These are phyloP conservation scores for Xiphophorus hellerii DNA, from an alignment of 2,113 vertebrate species.

Conservation along the genomic window DNA sequence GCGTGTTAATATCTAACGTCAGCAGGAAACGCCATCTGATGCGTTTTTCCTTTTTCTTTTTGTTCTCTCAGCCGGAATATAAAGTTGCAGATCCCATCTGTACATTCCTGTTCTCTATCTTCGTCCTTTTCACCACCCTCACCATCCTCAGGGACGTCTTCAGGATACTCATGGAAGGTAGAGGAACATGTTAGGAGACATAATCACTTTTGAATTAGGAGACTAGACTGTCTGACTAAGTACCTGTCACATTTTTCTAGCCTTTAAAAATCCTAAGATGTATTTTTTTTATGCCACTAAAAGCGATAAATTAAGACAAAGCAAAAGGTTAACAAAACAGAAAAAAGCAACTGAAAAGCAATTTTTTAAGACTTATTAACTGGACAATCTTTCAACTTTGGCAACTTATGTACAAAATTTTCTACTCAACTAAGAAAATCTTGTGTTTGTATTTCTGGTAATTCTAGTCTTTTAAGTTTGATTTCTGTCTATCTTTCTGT, in stretches of 20 bases:
- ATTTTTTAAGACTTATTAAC: neutral
- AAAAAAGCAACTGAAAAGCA: too few species aligned
- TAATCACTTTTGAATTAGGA: neutral
- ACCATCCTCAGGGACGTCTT: conserved; percentile 96
- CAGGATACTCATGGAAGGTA: conserved; percentile 97
- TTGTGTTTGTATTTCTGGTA: neutral
- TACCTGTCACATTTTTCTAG: too few species aligned
- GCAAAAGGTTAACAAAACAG: too few species aligned
- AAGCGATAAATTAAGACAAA: too few species aligned
- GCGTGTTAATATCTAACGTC: conserved; percentile 9
- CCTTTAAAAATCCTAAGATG: too few species aligned
- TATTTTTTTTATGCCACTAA: too few species aligned
- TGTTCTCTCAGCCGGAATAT: conserved; percentile 88
- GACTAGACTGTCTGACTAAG: too few species aligned
- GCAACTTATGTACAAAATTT: neutral
- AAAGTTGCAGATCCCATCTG: conserved; percentile 97
- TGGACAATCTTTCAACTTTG: neutral
- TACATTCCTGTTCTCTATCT: conserved; percentile 95
- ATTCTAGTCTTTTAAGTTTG: neutral
- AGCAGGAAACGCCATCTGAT: conserved; percentile 51
- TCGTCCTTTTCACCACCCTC: conserved; percentile 91
- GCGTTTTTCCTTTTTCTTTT: neutral
- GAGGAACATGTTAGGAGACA: neutral
- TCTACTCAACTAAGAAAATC: neutral
- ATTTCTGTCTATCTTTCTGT: too few species aligned